phyloP scores from a whole-genome alignment of 2,888 invertebrate species.

The Caenorhabditis auriculariae region DNA sequence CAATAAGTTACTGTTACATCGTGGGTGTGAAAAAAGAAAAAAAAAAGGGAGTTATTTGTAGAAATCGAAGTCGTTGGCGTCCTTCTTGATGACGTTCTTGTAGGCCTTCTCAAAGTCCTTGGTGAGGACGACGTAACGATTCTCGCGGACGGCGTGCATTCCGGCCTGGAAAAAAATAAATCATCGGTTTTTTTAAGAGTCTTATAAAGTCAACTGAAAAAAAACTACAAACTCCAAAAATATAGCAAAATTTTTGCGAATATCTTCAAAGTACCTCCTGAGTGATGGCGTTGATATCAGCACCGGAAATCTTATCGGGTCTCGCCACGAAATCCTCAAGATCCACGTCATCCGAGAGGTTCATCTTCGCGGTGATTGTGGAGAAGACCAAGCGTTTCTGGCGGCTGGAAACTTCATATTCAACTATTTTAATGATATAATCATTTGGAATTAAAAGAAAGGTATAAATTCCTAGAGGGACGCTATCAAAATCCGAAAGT shows the following conservation, averaged over 20 bases:
- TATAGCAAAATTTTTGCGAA: background rate
- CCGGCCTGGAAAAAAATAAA: slow-evolving; percentile 74
- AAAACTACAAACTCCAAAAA: background rate
- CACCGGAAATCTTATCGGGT: slow-evolving; percentile 97
- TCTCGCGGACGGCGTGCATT: slow-evolving; percentile 99
- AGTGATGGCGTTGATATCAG: slow-evolving; percentile 98
- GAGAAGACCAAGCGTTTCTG: slow-evolving; percentile 94
- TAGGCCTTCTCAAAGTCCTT: slow-evolving; percentile 99
- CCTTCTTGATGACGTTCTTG: slow-evolving; percentile 98
- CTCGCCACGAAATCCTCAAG: slow-evolving; percentile 97
- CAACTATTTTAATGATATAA: too few relatives aligned
- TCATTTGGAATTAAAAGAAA: too few relatives aligned
- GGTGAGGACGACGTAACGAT: slow-evolving; percentile 94
- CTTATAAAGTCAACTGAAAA: slow-evolving; percentile 1
- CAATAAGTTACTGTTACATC: too few relatives aligned
- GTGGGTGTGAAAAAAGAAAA: too few relatives aligned
- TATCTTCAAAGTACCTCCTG: slow-evolving; percentile 74
- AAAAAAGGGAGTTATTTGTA: slow-evolving; percentile 77
- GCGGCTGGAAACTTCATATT: slow-evolving; percentile 60
- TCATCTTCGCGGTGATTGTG: slow-evolving; percentile 95
- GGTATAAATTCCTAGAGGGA: too few relatives aligned
- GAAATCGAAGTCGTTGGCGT: slow-evolving; percentile 98
- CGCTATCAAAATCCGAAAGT: too few relatives aligned
- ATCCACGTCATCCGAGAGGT: slow-evolving; percentile 93
- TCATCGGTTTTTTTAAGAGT: background rate